These are phyloP conservation scores for Dinocampus coccinellae DNA, from an alignment of 2,888 invertebrate genomes.

Conservation along the genomic window DNA sequence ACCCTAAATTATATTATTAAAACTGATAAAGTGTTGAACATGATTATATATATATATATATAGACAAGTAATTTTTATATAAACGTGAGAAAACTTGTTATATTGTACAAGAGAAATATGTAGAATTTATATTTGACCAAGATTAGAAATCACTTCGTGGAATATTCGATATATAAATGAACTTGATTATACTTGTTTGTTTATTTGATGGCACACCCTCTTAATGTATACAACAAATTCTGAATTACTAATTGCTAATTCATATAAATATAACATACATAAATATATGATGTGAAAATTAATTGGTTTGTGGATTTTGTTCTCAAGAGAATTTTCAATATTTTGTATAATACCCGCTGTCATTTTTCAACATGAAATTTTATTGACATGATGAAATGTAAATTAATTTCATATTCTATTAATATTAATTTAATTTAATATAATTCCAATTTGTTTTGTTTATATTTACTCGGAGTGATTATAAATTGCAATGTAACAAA, in stretches of 20 bases:
- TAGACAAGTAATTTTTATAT: neutral
- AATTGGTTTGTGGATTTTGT: constrained; percentile 36
- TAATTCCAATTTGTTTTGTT: no score
- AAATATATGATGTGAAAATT: constrained; percentile 35
- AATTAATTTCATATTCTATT: no score
- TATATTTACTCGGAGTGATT: no score
- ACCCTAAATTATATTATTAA: constrained; percentile 29
- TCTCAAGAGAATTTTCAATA: constrained; percentile 33
- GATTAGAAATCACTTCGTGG: constrained; percentile 25
- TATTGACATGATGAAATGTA: no score
- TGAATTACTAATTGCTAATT: constrained; percentile 36
- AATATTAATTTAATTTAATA: no score
- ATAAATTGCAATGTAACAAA: constrained; percentile 38
- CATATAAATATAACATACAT: neutral
- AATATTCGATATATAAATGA: constrained; percentile 4
- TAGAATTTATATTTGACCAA: constrained; percentile 2
- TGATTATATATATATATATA: neutral
- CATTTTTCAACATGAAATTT: no score
- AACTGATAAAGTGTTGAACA: constrained; percentile 12
- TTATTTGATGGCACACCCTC: constrained; percentile 27
- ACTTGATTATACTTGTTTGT: constrained; percentile 5
- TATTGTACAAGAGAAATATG: neutral
- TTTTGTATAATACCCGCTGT: constrained; percentile 24
- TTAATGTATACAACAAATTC: constrained; percentile 5
- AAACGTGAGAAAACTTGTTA: constrained; percentile 18